Evolutionary conservation across 2,797 vertebrate genomes (phyloP).

Genomic region (Clarias laeviceps): DNA sequence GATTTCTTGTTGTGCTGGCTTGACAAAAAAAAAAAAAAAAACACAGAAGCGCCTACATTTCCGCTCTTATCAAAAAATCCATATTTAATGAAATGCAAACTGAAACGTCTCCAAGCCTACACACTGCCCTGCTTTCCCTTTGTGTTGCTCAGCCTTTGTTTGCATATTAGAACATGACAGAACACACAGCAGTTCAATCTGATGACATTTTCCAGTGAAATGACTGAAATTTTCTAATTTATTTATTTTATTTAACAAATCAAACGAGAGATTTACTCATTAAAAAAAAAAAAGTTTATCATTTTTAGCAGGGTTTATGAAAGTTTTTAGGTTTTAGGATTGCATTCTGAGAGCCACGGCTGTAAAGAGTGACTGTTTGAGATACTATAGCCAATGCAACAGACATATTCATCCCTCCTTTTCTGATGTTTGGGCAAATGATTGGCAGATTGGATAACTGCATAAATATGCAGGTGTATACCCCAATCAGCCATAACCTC

Average conservation of each 20-base stretch:
- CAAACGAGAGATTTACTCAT: not conserved
- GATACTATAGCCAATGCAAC: not conserved
- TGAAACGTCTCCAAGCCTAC: constrained; percentile 10
- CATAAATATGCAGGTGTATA: too few species aligned
- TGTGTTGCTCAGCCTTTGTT: not conserved
- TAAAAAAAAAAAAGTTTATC: not conserved
- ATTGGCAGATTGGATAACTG: not conserved
- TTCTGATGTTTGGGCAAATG: too few species aligned
- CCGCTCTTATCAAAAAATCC: not conserved
- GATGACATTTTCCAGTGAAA: not conserved
- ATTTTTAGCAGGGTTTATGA: not conserved
- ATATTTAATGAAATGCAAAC: constrained; percentile 5
- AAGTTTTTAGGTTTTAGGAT: too few species aligned
- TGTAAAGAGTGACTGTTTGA: not conserved
- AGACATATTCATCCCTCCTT: too few species aligned
- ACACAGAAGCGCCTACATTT: not conserved
- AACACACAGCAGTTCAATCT: not conserved
- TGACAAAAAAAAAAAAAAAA: not conserved
- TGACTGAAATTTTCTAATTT: not conserved
- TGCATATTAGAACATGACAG: not conserved
- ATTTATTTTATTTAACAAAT: not conserved
- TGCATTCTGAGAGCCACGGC: too few species aligned
- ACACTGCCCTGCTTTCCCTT: not conserved
- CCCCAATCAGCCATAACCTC: too few species aligned
- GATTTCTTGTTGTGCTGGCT: not conserved